These are phyloP conservation scores for Muscicapa comitata DNA, from an alignment of 2,797 vertebrate species.

Conservation along the genomic window DNA sequence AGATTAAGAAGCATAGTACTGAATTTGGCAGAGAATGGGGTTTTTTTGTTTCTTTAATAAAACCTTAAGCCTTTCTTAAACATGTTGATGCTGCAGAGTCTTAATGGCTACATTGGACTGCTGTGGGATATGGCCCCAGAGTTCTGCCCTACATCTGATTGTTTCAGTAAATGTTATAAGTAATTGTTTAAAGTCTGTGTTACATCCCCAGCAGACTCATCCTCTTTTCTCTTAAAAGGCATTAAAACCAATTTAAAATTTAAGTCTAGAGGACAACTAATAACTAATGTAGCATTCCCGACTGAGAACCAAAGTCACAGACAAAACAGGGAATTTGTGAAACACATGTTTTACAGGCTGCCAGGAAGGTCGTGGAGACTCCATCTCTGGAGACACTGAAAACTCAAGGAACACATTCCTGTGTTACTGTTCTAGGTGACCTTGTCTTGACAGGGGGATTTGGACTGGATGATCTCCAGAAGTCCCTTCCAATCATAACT, in stretches of 20 bases:
- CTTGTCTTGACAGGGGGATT: not conserved
- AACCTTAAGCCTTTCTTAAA: not conserved
- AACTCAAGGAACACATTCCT: not conserved
- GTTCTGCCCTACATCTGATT: not conserved
- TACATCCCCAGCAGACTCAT: not conserved
- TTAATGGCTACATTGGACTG: not conserved
- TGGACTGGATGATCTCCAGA: not conserved
- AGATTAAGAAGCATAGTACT: not conserved
- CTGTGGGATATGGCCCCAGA: not conserved
- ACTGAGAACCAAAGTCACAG: not conserved
- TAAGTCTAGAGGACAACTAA: not conserved
- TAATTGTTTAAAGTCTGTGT: not conserved
- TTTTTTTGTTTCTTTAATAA: not conserved
- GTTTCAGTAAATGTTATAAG: not conserved
- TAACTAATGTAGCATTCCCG: not conserved
- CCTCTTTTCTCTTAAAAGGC: not conserved
- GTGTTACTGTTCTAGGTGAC: not conserved
- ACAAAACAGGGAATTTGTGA: not conserved
- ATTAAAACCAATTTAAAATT: not conserved
- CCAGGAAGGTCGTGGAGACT: not conserved
- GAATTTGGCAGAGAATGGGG: not conserved
- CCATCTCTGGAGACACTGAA: not conserved
- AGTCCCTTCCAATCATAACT: not conserved
- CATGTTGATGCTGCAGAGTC: not conserved
- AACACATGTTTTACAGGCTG: not conserved